Evolutionary conservation across 2,113 vertebrate genomes (phyloP), one percentile per base, ranked within the genome.

Genomic region (Oreochromis niloticus): DNA sequence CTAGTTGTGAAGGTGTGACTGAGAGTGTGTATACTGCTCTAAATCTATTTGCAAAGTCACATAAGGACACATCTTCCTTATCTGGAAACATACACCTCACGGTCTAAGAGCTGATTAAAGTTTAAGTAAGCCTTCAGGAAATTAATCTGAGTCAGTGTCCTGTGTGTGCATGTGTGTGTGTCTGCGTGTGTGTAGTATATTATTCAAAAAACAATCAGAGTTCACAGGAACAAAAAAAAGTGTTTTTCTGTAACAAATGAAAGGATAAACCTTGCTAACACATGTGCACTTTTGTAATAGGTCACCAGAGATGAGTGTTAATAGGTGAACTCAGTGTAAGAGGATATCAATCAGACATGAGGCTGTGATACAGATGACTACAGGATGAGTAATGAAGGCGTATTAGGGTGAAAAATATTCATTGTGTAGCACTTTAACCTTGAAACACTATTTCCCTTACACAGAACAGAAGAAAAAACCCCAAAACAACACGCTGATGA

Each of bases 381-480:
- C 17, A 32, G 16, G 10, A 78, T 78, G 71, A 78, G 71, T 78
- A 78, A 78, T 32, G 43, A 50, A 32, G 43, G 71, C 17, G 7
- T 32, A 78, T 50, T 50, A n/a, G 10, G 9, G 71, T 78, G 71
- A 78, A 78, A 78, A 50, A 50, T 78, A 78, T 30, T 78, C 16
- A 78, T 50, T 50, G 27, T 7, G 16, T 32, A 32, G 46, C 46
- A 78, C 46, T 50, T 30, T 78, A 50, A 78, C 71, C 71, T 5
- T 9, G 1, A 75, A 75, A 30, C 41, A 7, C 8, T 30, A 75
- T 27, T 75, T 48, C 9, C 71, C 17, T 75, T 17, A 75, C 41
- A 48, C 71, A 30, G 6, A 48, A 30, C 71, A 75, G 43, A 1
- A 48, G n/a, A 30, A 48, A 30, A 24, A 0, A 0, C 0, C 0